Base-by-base conservation (phyloP, 92 coral and sea anemone genomes). In the Epizoanthus stellaris region DNA sequence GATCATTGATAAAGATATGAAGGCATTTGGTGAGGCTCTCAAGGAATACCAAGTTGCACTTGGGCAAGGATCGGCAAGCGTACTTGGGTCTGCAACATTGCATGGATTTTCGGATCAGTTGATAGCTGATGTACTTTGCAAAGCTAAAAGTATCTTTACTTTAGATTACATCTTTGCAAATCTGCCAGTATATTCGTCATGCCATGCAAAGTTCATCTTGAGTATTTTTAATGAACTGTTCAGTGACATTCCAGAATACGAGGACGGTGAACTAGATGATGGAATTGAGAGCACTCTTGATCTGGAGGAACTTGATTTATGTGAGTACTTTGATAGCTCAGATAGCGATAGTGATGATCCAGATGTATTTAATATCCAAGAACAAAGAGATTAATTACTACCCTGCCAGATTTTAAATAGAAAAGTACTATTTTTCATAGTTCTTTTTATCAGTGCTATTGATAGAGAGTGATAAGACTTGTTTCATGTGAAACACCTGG, bases 71-170 rank as follows among this genome's bases (percentile, higher is more conserved):
- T 45, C 71, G 45, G 70, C 82, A 73, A 85, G 81, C 17, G 21
- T 85, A 47, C 61, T 74, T 5, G 88, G 88, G 43, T 56, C 75
- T 34, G 61, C 76, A n/a, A 30, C 76, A 13, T 45, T 64, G 0
- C 84, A 85, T 85, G 84, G 74, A 23, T 85, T 85, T 43, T 73
- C 88, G 6, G 54, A 85, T 65, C 59, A 76, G 54, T 67, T 85
- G 10, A 58, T 85, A 15, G 79, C 76, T 6, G 88, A 85, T 9
- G 57, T 76, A 2, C 21, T 76, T 36, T 63, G 56, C 36, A 85
- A 76, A 34, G 76, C 88, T n/a, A 21, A 65, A 13, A n/a, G n/a
- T 23, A 77, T 85, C 10, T 85, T 66, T 67, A 85, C 34, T 23
- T 23, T 23, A 23, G 25, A 23, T 23, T 23, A 23, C 25, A 23